Evolutionary conservation across 2,113 vertebrate species (phyloP).

Genomic region (Lipotes vexillifer): DNA sequence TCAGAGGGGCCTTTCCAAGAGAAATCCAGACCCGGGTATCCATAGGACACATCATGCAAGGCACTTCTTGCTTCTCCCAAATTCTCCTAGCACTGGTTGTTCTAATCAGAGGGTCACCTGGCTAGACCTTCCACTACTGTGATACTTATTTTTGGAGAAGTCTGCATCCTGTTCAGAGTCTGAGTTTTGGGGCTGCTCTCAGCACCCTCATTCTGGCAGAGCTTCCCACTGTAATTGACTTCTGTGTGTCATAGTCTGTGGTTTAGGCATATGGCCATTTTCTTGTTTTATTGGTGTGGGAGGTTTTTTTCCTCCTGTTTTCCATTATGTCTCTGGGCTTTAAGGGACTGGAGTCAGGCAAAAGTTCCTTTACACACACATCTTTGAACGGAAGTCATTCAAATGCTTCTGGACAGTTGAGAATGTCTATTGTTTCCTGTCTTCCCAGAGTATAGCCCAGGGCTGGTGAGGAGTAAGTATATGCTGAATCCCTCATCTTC

Average conservation of each 20-base stretch:
- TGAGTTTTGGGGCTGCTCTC: neutral
- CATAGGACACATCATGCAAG: accelerated
- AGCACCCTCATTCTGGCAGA: neutral
- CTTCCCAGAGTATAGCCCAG: neutral
- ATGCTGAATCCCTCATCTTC: neutral
- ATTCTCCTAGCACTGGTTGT: neutral
- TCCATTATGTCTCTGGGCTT: neutral
- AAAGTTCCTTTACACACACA: neutral
- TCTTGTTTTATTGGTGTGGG: neutral
- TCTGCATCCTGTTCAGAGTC: neutral
- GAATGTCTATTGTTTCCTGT: neutral
- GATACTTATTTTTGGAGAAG: neutral
- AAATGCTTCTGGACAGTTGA: neutral
- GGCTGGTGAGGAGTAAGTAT: neutral
- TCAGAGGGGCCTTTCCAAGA: neutral
- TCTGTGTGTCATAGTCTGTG: neutral
- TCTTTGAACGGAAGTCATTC: neutral
- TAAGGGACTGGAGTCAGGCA: neutral
- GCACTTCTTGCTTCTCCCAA: neutral
- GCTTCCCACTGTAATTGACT: neutral
- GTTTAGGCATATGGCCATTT: neutral
- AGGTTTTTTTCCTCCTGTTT: neutral
- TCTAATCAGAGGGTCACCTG: neutral
- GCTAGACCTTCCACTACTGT: neutral
- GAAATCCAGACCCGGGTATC: neutral